Evolutionary conservation across 2,113 vertebrate genomes (phyloP).

Genomic region (Mungos mungo): DNA sequence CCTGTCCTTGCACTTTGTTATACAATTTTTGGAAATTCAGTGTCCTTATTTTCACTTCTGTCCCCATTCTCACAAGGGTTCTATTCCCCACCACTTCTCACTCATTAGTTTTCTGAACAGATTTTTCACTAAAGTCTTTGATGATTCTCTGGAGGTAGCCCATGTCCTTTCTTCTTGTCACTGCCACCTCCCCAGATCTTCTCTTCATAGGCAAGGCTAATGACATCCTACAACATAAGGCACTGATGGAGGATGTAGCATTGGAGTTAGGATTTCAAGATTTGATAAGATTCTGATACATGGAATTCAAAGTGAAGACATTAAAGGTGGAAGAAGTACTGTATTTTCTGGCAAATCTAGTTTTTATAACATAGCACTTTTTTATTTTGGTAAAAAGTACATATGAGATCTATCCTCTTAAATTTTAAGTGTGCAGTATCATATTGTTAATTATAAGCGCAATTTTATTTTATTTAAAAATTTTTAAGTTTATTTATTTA

Average conservation of each 20-base stretch:
- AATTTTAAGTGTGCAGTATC: not conserved
- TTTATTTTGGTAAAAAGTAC: not conserved
- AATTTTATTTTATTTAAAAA: not conserved
- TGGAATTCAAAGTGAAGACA: not conserved
- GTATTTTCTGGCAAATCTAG: not conserved
- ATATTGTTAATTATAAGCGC: not conserved
- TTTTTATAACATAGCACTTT: not conserved
- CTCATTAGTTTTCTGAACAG: not conserved
- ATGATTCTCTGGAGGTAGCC: not conserved
- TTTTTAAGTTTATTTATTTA: too few species aligned
- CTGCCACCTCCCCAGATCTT: not conserved
- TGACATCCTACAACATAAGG: not conserved
- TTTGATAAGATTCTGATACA: not conserved
- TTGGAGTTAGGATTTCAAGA: not conserved
- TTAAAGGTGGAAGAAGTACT: not conserved
- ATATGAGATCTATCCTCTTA: not conserved
- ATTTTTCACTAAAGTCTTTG: not conserved
- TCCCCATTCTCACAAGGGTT: not conserved
- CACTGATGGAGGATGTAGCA: not conserved
- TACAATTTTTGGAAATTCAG: not conserved
- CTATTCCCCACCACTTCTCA: not conserved
- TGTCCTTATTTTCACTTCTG: not conserved
- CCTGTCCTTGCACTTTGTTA: not conserved
- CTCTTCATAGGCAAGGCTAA: not conserved
- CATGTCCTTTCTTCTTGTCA: not conserved